Percentiles rank a stretch among this genome's conserved stretches.
Evolutionary conservation across 2,888 invertebrate genomes (phyloP).

Genomic region (Crepidodera aurea): DNA sequence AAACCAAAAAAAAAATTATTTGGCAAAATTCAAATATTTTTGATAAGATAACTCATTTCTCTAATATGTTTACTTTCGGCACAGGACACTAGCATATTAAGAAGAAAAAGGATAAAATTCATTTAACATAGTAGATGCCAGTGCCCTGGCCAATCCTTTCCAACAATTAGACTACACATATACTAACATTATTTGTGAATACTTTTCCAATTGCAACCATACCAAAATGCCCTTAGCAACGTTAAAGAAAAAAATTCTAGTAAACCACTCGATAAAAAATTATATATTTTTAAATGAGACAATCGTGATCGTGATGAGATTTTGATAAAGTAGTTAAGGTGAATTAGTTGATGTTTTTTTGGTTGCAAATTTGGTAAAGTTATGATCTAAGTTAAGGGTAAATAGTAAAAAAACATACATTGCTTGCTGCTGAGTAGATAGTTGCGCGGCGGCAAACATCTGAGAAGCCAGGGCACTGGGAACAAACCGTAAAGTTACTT

Average conservation of each 20-base stretch:
- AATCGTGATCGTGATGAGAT: no score
- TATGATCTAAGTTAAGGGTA: conserved; percentile 22
- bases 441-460: conserved; percentile 93
- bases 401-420: conserved; percentile 75
- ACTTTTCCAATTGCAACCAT: conserved; percentile 24
- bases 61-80: no score
- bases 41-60: no score
- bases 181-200: conserved; percentile 13
- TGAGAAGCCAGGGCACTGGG: conserved; percentile 96
- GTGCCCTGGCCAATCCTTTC: conserved; percentile 80
- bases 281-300: no score
- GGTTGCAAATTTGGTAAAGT: conserved; percentile 31
- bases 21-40: no score
- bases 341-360: neutral
- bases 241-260: no score
- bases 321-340: no score
- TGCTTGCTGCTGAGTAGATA: conserved; percentile 92
- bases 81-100: conserved; percentile 63
- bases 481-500: conserved; percentile 65
- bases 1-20: conserved; percentile 18
- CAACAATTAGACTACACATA: conserved; percentile 33
- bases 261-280: no score
- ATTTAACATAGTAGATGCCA: conserved; percentile 69
- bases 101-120: conserved; percentile 30
- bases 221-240: conserved; percentile 3